Evolutionary conservation across 2,113 vertebrate species (phyloP).

Genomic region (Mesitornis unicolor): DNA sequence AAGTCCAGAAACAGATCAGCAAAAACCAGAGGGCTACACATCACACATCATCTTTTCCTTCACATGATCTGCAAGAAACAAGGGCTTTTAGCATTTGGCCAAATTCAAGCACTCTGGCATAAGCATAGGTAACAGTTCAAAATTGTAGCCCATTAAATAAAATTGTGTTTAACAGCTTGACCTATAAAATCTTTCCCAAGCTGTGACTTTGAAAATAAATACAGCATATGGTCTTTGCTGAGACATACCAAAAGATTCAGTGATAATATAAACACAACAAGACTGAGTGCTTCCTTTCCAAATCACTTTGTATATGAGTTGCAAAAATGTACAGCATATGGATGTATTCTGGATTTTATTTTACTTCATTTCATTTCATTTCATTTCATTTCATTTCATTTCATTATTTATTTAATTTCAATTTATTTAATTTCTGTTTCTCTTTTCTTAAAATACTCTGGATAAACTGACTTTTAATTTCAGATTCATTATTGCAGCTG

Average conservation of each 20-base stretch:
- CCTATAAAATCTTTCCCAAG: slow-evolving; percentile 11
- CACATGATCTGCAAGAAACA: neutral
- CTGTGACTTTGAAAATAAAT: slow-evolving; percentile 14
- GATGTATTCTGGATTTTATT: neutral
- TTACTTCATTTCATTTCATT: neutral
- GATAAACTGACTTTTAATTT: neutral
- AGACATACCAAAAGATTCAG: slow-evolving; percentile 13
- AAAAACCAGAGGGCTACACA: neutral
- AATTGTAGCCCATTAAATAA: neutral
- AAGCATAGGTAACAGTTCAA: neutral
- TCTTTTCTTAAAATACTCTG: neutral
- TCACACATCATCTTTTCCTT: neutral
- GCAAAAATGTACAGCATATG: neutral
- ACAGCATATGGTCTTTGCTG: slow-evolving; percentile 15
- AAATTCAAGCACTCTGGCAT: neutral
- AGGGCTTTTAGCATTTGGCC: neutral
- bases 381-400: neutral
- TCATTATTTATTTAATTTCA: neutral
- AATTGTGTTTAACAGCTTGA: neutral
- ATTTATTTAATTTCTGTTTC: too few species aligned
- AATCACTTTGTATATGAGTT: neutral
- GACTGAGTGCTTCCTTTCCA: neutral
- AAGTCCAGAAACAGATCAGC: neutral
- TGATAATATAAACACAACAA: neutral
- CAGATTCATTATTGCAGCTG: neutral